Evolutionary conservation across 1,140 invertebrate genomes (phyloP).

Genomic region (Lineus longissimus): DNA sequence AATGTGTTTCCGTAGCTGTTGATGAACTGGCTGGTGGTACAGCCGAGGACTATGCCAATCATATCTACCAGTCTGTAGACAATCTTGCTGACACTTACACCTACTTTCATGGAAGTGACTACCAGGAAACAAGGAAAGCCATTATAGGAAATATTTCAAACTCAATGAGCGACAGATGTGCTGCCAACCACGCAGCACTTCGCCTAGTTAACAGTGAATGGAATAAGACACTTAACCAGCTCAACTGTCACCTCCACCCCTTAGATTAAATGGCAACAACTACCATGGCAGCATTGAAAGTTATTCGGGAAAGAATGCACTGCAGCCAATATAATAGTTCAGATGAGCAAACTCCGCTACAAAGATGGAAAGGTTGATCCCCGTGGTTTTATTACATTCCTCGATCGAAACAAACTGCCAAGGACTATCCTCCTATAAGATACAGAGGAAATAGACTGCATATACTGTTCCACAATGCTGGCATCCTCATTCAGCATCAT

Average conservation of each 20-base stretch:
- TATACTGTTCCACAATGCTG: conserved; percentile 14
- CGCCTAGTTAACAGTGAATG: background rate
- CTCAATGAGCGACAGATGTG: conserved; percentile 9
- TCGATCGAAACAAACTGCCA: background rate
- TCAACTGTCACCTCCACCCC: conserved; percentile 12
- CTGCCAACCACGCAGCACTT: conserved; percentile 8
- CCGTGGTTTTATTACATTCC: conserved; percentile 10
- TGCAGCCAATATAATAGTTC: conserved; percentile 9
- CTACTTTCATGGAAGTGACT: background rate
- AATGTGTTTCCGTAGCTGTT: conserved; percentile 3
- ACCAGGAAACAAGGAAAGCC: background rate
- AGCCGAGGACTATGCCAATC: conserved; percentile 12
- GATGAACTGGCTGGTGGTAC: conserved; percentile 18
- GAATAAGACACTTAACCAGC: background rate
- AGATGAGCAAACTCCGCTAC: conserved; percentile 15
- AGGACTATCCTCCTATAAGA: conserved; percentile 5
- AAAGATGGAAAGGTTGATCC: conserved; percentile 22
- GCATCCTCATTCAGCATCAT: conserved; percentile 1
- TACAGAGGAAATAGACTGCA: conserved; percentile 20
- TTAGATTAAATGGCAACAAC: conserved; percentile 5
- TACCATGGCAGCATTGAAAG: background rate
- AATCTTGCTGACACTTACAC: conserved; percentile 8
- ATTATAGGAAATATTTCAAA: conserved; percentile 10
- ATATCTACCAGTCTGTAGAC: conserved; percentile 9
- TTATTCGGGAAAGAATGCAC: conserved; percentile 11